Conservation (phyloP, 2,113 vertebrate species). For the Colinus virginianus region DNA sequence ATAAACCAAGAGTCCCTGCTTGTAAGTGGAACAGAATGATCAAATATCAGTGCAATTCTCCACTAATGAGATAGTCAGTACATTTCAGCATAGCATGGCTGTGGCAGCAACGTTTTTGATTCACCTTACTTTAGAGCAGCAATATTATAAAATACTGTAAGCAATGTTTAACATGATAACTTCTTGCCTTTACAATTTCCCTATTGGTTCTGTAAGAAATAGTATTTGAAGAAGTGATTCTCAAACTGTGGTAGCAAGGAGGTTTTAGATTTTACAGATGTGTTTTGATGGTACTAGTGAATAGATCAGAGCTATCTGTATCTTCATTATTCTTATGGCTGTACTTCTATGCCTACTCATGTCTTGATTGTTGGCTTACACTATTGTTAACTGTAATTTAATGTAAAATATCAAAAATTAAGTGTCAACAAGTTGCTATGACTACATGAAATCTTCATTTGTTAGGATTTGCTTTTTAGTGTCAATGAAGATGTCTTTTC, state of each 20-base stretch:
- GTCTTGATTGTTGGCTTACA: background rate
- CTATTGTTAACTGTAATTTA: background rate
- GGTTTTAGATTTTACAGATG: background rate
- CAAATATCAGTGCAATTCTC: background rate
- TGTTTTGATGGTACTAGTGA: background rate
- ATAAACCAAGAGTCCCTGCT: background rate
- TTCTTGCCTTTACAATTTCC: background rate
- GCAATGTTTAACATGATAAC: background rate
- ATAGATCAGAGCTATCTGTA: background rate
- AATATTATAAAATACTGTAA: background rate
- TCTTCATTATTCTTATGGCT: background rate
- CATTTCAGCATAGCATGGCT: background rate
- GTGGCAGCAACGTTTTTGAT: background rate
- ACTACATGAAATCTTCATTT: background rate
- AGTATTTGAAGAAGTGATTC: background rate
- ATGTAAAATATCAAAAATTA: background rate
- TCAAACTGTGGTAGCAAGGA: background rate
- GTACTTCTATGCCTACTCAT: fast-evolving
- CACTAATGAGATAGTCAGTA: background rate
- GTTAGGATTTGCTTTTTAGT: background rate
- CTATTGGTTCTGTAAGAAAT: background rate
- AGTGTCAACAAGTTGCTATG: background rate
- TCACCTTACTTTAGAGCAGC: background rate
- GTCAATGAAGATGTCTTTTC: background rate
- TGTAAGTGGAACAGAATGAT: background rate